These are phyloP conservation scores for Petrocephalus microphthalmus DNA, from an alignment of 2,113 vertebrate species.

Conservation along the genomic window DNA sequence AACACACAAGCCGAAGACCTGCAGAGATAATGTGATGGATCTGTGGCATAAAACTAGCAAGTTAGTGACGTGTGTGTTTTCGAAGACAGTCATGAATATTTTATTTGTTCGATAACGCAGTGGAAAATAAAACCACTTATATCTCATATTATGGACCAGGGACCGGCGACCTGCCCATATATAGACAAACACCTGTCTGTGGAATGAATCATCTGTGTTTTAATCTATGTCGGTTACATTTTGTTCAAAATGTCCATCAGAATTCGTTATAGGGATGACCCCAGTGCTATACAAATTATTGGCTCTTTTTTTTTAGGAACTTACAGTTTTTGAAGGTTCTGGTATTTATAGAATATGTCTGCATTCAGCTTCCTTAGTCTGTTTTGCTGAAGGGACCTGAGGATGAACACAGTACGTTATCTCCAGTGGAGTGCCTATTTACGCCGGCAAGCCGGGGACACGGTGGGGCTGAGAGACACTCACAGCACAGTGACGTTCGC, in stretches of 20 bases:
- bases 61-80: background rate
- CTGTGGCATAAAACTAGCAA: background rate
- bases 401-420: background rate
- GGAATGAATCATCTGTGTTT: background rate
- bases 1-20: background rate
- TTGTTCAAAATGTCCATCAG: background rate
- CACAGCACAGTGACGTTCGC: constrained; percentile 84
- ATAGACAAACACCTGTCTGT: background rate
- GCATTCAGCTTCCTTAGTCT: constrained; percentile 69
- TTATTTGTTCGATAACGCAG: background rate
- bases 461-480: constrained; percentile 46
- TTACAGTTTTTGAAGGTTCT: constrained; percentile 82
- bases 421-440: background rate
- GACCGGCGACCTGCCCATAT: background rate
- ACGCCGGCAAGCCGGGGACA: background rate
- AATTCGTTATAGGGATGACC: background rate
- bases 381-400: constrained; percentile 82
- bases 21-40: background rate
- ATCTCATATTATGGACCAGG: background rate
- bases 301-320: constrained; percentile 36
- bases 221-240: background rate
- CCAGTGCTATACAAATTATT: background rate
- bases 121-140: background rate
- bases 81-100: background rate
- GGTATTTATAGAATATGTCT: constrained; percentile 74